phyloP scores from a whole-genome alignment of 2,888 invertebrate species.

The Campopleginae sp. region DNA sequence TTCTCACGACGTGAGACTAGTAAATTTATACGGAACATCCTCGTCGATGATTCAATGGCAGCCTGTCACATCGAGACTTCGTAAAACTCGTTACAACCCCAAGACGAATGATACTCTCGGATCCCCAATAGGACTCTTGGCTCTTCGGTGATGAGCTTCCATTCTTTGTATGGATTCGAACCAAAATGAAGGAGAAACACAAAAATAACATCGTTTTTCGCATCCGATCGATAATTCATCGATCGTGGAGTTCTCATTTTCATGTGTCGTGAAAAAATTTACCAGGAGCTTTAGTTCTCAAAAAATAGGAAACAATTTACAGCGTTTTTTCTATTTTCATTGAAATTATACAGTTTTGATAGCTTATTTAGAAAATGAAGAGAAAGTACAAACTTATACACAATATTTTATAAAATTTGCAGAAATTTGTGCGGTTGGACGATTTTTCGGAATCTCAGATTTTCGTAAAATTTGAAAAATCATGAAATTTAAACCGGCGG shows the following conservation, averaged over 20 bases:
- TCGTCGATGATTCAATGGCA: constrained; percentile 40
- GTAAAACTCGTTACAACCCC: constrained; percentile 10
- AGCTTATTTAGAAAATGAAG: too few species aligned
- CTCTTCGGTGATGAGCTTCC: not conserved
- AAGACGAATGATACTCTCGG: constrained; percentile 20
- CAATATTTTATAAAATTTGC: too few species aligned
- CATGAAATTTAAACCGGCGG: too few species aligned
- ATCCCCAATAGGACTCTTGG: constrained; percentile 1
- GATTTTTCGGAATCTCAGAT: too few species aligned
- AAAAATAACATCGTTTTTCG: not conserved
- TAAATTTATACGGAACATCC: constrained; percentile 61
- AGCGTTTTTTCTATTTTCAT: too few species aligned
- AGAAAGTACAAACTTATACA: too few species aligned
- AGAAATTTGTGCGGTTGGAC: too few species aligned
- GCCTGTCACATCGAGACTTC: constrained; percentile 26
- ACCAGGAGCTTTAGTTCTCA: not conserved
- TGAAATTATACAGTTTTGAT: too few species aligned
- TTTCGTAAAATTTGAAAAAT: too few species aligned
- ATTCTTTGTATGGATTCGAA: not conserved
- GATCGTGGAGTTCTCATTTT: not conserved
- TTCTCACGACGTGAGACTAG: constrained; percentile 55
- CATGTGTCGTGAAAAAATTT: not conserved
- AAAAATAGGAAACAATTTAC: too few species aligned
- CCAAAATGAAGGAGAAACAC: not conserved
- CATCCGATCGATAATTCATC: not conserved